Evolutionary conservation across 2,797 vertebrate genomes (phyloP).

Genomic region (Leptatherina wallacei): DNA sequence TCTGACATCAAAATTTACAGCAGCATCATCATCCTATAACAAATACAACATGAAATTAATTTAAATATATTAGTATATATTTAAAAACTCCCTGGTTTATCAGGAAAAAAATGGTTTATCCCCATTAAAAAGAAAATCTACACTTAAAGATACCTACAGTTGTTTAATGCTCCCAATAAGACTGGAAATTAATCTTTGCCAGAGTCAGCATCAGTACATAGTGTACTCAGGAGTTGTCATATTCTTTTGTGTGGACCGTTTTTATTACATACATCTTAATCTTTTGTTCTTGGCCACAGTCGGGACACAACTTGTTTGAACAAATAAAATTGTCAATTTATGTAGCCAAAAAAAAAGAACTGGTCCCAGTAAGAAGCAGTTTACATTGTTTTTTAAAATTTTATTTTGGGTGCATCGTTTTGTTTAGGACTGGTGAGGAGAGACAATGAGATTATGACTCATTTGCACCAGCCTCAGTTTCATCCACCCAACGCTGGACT

Average conservation of each 20-base stretch:
- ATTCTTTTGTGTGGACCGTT: too few species aligned
- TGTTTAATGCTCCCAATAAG: not conserved
- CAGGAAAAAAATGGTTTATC: too few species aligned
- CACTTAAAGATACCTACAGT: not conserved
- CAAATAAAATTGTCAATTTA: too few species aligned
- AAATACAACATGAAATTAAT: not conserved
- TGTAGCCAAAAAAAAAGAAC: not conserved
- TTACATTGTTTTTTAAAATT: not conserved
- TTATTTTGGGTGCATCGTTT: slow-evolving; percentile 7
- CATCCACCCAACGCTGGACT: slow-evolving; percentile 11
- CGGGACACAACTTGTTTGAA: not conserved
- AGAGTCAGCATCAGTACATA: too few species aligned
- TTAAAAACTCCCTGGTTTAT: too few species aligned
- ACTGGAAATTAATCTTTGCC: too few species aligned
- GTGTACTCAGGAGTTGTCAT: not conserved
- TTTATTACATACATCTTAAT: not conserved
- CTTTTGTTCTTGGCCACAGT: not conserved
- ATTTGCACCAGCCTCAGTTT: slow-evolving; percentile 21
- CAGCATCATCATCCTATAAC: too few species aligned
- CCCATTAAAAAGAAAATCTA: too few species aligned
- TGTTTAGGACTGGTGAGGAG: slow-evolving; percentile 26
- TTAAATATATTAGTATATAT: too few species aligned
- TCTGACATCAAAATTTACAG: not conserved
- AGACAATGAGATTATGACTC: slow-evolving; percentile 11
- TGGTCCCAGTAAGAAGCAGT: not conserved